Evolutionary conservation across 2,797 vertebrate genomes (phyloP).

Genomic region (Macrochelys suwanniensis): DNA sequence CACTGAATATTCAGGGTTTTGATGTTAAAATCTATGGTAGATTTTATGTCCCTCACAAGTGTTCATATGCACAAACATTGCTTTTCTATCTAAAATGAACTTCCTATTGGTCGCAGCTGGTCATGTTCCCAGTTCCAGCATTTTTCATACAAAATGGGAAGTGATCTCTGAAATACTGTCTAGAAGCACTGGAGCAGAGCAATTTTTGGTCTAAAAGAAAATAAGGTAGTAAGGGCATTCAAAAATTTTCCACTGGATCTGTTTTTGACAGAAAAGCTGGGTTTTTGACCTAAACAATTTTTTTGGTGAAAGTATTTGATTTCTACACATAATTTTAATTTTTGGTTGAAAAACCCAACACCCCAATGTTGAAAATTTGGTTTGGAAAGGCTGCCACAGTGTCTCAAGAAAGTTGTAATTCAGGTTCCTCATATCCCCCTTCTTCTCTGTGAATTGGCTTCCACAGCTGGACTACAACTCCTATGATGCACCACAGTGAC

Average conservation of each 20-base stretch:
- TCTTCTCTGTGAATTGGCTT: background rate
- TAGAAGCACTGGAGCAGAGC: background rate
- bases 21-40: background rate
- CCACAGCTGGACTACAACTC: background rate
- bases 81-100: background rate
- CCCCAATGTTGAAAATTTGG: too few species aligned
- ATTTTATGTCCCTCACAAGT: background rate
- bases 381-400: background rate
- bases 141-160: background rate
- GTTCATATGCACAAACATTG: background rate
- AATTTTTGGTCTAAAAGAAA: background rate
- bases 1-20: background rate
- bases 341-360: too few species aligned
- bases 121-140: background rate
- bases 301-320: background rate
- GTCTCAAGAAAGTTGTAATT: background rate
- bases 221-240: background rate
- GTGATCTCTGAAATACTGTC: background rate
- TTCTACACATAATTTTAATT: too few species aligned
- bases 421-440: background rate
- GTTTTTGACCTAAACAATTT: background rate
- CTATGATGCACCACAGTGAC: background rate
- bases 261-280: background rate
- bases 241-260: background rate
- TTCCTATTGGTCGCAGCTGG: background rate